phyloP scores from a whole-genome alignment of 2,113 vertebrate genomes.

The Sinosuthora webbiana region DNA sequence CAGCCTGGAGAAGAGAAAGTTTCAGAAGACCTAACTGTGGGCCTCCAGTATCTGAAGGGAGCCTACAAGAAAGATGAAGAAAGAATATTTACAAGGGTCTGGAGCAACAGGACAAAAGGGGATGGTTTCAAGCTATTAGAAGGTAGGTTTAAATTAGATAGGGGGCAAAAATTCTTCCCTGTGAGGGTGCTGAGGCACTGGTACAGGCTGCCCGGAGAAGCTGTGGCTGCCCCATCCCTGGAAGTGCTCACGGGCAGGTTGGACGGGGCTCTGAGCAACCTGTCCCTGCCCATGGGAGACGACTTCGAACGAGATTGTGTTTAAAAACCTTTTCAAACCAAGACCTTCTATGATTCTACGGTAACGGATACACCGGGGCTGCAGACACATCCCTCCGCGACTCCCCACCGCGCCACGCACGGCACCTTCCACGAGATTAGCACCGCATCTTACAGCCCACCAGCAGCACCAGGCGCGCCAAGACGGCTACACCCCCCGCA shows the following conservation, averaged over 20 bases:
- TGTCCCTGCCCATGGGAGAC: not conserved
- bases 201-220: not conserved
- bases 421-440: not conserved
- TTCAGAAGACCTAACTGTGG: accelerated
- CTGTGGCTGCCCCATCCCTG: not conserved
- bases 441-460: not conserved
- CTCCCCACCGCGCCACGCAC: not conserved
- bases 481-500: not conserved
- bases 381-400: not conserved
- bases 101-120: accelerated
- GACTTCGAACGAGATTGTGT: not conserved
- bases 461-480: not conserved
- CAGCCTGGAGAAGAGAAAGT: not conserved
- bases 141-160: accelerated
- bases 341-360: accelerated
- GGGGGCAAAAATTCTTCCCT: not conserved
- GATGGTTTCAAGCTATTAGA: not conserved
- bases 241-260: accelerated
- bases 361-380: accelerated
- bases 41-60: not conserved
- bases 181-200: not conserved
- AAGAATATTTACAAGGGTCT: not conserved
- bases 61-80: not conserved
- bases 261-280: not conserved
- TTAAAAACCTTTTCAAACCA: not conserved